These are phyloP conservation scores for Heliconius ismenius DNA, from an alignment of 2,888 invertebrate genomes.

Conservation along the genomic window DNA sequence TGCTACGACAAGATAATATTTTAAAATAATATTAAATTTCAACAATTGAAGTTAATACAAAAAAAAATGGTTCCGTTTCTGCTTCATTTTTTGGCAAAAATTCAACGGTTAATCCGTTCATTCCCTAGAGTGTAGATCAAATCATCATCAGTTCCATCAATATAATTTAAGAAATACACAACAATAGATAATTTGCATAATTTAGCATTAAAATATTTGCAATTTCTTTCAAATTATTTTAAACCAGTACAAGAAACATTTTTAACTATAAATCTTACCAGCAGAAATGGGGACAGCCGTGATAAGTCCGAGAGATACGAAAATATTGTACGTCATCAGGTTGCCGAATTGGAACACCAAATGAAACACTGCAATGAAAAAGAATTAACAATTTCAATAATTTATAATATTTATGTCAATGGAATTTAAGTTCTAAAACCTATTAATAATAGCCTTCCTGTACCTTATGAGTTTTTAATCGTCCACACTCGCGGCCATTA, in stretches of 20 bases:
- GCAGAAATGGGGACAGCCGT: slow-evolving; percentile 97
- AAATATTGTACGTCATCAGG: slow-evolving; percentile 95
- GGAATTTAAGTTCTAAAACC: too few relatives aligned
- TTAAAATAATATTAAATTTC: neutral
- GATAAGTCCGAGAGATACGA: slow-evolving; percentile 96
- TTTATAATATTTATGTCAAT: too few relatives aligned
- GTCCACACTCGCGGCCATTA: neutral
- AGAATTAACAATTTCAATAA: neutral
- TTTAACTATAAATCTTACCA: slow-evolving; percentile 81
- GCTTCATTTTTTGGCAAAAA: too few relatives aligned
- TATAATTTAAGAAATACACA: neutral
- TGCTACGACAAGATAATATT: slow-evolving; percentile 78
- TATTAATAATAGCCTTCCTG: neutral
- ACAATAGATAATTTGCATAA: neutral
- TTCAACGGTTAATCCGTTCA: too few relatives aligned
- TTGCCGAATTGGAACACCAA: slow-evolving; percentile 96
- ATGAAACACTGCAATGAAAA: slow-evolving; percentile 88
- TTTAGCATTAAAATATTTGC: neutral
- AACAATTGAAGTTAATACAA: neutral
- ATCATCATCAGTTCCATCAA: neutral
- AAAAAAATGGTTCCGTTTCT: too few relatives aligned
- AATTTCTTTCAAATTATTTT: too few relatives aligned
- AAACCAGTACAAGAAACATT: neutral
- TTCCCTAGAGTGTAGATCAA: too few relatives aligned
- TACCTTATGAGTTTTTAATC: neutral